Evolutionary conservation across 2,113 vertebrate genomes (phyloP).

Genomic region (Lipotes vexillifer): DNA sequence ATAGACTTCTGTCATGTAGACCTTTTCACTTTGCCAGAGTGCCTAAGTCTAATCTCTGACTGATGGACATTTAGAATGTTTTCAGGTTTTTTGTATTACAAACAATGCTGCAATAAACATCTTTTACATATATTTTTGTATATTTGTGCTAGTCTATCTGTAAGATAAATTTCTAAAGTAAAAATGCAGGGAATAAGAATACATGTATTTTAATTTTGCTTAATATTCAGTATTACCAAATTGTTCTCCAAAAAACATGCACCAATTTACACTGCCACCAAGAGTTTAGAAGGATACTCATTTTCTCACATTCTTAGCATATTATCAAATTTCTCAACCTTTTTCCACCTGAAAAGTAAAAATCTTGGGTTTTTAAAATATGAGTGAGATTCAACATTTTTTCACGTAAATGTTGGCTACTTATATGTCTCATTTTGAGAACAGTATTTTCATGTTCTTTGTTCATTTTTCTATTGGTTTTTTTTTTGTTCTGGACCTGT

Average conservation of each 20-base stretch:
- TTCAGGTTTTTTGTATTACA: not conserved
- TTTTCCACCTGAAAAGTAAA: not conserved
- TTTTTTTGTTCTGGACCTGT: not conserved
- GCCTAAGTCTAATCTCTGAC: not conserved
- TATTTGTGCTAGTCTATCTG: not conserved
- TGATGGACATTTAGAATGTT: not conserved
- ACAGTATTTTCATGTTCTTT: not conserved
- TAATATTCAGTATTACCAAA: not conserved
- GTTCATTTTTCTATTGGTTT: constrained; percentile 17
- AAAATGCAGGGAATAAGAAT: constrained; percentile 6
- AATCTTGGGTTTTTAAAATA: constrained; percentile 19
- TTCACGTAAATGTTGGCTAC: not conserved
- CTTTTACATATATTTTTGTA: not conserved
- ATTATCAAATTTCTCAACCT: not conserved
- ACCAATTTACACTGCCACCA: not conserved
- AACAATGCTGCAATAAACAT: not conserved
- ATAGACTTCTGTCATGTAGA: not conserved
- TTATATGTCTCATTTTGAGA: not conserved
- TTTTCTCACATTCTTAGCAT: constrained; percentile 33
- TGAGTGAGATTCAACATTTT: not conserved
- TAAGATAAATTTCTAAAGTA: constrained; percentile 1
- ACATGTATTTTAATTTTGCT: constrained; percentile 1
- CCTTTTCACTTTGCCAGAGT: not conserved
- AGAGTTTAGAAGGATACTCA: constrained; percentile 26
- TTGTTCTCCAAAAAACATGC: not conserved